Conservation (phyloP, 2,113 vertebrate species). For the Psilopsiagon aurifrons region DNA sequence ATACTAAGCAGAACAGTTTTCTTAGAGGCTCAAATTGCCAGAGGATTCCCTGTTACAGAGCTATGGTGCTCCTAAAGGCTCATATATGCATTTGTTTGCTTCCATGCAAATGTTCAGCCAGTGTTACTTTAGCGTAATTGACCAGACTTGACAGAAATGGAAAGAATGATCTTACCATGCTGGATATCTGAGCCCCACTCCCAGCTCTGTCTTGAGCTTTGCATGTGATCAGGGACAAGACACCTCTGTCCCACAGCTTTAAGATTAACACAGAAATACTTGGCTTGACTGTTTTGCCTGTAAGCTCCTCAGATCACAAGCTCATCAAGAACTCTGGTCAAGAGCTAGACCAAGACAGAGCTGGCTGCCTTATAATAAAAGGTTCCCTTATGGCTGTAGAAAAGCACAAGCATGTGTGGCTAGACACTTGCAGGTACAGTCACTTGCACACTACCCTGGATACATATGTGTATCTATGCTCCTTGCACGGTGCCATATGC, state of each 20-base stretch:
- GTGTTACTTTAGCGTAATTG: background rate
- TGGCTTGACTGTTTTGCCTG: background rate
- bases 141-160: background rate
- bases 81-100: background rate
- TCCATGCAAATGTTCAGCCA: background rate
- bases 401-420: background rate
- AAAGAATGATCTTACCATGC: background rate
- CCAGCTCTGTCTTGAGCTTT: background rate
- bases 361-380: background rate
- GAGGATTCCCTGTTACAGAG: background rate
- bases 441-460: background rate
- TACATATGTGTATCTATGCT: background rate
- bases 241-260: background rate
- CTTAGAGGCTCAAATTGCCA: background rate
- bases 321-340: background rate
- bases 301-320: background rate
- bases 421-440: background rate
- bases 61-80: background rate
- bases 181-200: background rate
- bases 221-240: background rate
- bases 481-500: background rate
- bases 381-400: background rate
- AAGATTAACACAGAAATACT: background rate
- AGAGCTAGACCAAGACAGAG: background rate
- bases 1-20: background rate